Percentiles rank a stretch among this genome's conserved stretches.
phyloP scores from a whole-genome alignment of 2,888 invertebrate genomes.

The Vesta saturnalis region DNA sequence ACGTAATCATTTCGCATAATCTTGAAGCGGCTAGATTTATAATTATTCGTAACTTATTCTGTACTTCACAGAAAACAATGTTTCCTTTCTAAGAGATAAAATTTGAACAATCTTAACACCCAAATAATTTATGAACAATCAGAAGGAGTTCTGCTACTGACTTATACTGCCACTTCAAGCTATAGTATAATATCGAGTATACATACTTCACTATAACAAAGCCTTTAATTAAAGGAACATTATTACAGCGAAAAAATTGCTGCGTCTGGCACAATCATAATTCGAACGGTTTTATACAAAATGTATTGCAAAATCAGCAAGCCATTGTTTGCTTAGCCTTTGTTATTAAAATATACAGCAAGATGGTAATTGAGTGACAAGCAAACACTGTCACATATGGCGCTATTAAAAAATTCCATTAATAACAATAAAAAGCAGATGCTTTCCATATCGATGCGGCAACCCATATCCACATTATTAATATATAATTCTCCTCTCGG shows the following conservation, averaged over 20 bases:
- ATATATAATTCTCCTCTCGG: conserved; percentile 44
- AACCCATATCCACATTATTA: conserved; percentile 40
- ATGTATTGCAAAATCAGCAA: conserved; percentile 40
- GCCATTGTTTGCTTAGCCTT: conserved; percentile 36
- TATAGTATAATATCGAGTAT: conserved; percentile 18
- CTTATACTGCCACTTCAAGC: conserved; percentile 27
- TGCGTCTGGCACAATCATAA: conserved; percentile 37
- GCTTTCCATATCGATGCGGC: conserved; percentile 39
- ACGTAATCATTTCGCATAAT: no score
- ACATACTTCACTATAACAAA: conserved; percentile 27
- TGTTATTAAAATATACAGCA: conserved; percentile 46
- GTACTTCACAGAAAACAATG: background rate
- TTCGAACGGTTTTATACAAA: conserved; percentile 29
- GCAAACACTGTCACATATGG: conserved; percentile 36
- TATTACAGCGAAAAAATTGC: conserved; percentile 34
- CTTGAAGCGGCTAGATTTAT: no score
- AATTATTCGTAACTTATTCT: no score
- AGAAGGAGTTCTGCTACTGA: conserved; percentile 19
- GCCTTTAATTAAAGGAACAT: conserved; percentile 34
- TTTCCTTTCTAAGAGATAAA: background rate
- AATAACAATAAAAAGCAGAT: conserved; percentile 39
- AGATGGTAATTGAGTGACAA: conserved; percentile 42
- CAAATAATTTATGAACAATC: conserved; percentile 25
- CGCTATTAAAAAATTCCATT: conserved; percentile 45
- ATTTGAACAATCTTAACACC: conserved; percentile 5